Evolutionary conservation across 2,113 vertebrate genomes (phyloP), one percentile per base, ranked within the genome.

Genomic region (Plestiodon gilberti): DNA sequence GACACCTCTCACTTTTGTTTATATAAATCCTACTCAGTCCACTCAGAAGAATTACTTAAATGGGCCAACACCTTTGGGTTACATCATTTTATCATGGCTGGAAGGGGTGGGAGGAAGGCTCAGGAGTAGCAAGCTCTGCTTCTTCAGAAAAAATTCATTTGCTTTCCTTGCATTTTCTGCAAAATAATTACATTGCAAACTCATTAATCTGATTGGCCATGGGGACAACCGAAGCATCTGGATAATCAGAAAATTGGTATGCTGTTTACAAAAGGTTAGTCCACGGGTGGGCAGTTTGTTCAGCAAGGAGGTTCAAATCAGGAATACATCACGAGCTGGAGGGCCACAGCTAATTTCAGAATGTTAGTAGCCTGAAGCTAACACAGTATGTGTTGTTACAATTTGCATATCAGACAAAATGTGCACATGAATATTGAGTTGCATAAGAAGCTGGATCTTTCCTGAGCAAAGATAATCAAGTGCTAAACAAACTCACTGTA

Each of bases 201-300:
- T 87, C 85, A 87, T 75, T 87, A 75, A 81, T 65, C n/a, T 81
- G 78, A 87, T 87, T 81, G 85, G 70, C 78, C 85, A 15, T 65
- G 78, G 59, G 85, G 85, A 87, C 85, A 35, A 52, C 23, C 40
- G 25, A 81, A 81, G 85, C 78, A 65, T 81, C 70, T 87, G 78
- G 70, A 75, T 81, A 87, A 87, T 87, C 85, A 87, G 85, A 81
- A 65, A 81, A 75, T 87, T 65, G 85, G 78, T 75, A 75, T 75
- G 78, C 78, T 65, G 40, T 87, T 62, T 81, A 87, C 78, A 75
- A 74, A 87, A 87, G 85, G 85, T 87, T 81, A 75, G 69, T 75
- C 85, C 78, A 75, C 15, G 71, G 78, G 85, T 75, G 78, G 78
- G 71, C 61, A 18, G 43, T 57, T 65, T 52, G 61, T 75, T 81